Evolutionary conservation across 2,797 vertebrate genomes (phyloP).

Genomic region (Cercopithecus neglectus): DNA sequence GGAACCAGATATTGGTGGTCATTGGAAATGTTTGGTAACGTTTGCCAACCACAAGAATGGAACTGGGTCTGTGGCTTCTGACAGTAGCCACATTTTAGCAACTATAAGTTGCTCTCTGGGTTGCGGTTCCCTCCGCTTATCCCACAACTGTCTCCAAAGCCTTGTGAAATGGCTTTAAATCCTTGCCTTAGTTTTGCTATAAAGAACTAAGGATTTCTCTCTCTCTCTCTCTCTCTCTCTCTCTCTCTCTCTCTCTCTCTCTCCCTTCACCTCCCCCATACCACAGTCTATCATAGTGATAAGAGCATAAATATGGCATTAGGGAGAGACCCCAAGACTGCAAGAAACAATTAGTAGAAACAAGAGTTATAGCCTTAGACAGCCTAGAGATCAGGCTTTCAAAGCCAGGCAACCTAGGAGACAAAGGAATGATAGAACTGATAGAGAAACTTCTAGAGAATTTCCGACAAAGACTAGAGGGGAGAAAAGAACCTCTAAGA

Average conservation of each 20-base stretch:
- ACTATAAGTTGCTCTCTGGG: neutral
- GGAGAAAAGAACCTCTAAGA: neutral
- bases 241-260: too few relatives aligned
- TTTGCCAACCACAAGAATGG: neutral
- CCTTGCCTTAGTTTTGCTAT: neutral
- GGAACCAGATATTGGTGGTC: neutral
- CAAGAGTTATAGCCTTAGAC: neutral
- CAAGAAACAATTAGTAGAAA: neutral
- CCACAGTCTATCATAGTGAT: neutral
- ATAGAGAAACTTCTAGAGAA: neutral
- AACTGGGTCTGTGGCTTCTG: neutral
- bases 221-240: neutral
- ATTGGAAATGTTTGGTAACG: neutral
- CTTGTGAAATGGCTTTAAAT: neutral
- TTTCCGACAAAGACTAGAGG: neutral
- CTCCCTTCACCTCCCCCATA: neutral
- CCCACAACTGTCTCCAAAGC: neutral
- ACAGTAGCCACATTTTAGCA: neutral
- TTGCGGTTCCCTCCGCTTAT: neutral
- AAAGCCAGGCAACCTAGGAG: neutral
- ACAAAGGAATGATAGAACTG: neutral
- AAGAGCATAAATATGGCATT: neutral
- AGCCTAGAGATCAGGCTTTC: neutral
- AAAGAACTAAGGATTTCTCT: neutral
- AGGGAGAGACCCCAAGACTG: neutral